Percentiles rank a stretch among this genome's conserved stretches.
These are phyloP conservation scores for Sinodicranocentrus sp. DNA, from an alignment of 2,888 invertebrate genomes.

Conservation along the genomic window DNA sequence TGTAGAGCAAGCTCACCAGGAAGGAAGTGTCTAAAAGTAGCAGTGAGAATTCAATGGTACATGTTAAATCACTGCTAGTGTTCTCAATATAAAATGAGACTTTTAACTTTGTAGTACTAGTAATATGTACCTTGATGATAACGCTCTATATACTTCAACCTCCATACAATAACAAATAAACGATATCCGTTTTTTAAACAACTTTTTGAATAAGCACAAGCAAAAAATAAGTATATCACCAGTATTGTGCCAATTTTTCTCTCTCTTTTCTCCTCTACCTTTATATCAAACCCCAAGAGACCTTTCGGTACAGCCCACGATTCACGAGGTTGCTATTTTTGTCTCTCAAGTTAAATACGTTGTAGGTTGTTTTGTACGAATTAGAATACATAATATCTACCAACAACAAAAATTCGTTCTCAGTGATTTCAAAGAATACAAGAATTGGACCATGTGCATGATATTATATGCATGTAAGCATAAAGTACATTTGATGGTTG, in stretches of 20 bases:
- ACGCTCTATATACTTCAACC: too few species aligned
- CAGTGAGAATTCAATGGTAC: too few species aligned
- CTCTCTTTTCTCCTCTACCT: neutral
- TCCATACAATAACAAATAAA: too few species aligned
- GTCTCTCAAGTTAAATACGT: neutral
- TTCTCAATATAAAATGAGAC: too few species aligned
- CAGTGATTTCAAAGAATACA: conserved; percentile 11
- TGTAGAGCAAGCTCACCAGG: too few species aligned
- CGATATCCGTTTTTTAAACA: too few species aligned
- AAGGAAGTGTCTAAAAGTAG: too few species aligned
- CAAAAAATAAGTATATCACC: conserved; percentile 19
- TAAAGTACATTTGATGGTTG: too few species aligned
- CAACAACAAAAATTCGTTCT: neutral
- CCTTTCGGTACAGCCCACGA: neutral
- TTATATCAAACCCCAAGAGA: neutral
- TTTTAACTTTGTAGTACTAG: too few species aligned
- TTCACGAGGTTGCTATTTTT: conserved; percentile 42
- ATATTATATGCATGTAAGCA: neutral
- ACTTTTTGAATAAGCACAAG: too few species aligned
- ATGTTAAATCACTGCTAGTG: too few species aligned
- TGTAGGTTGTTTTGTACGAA: neutral
- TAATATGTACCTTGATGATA: too few species aligned
- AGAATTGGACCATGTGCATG: conserved; percentile 21
- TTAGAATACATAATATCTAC: neutral
- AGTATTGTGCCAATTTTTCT: conserved; percentile 57